A percentile compares a stretch with the other conserved stretches of the same genome.
phyloP scores from a whole-genome alignment of 2,888 invertebrate species.

The Dryomyza anilis region DNA sequence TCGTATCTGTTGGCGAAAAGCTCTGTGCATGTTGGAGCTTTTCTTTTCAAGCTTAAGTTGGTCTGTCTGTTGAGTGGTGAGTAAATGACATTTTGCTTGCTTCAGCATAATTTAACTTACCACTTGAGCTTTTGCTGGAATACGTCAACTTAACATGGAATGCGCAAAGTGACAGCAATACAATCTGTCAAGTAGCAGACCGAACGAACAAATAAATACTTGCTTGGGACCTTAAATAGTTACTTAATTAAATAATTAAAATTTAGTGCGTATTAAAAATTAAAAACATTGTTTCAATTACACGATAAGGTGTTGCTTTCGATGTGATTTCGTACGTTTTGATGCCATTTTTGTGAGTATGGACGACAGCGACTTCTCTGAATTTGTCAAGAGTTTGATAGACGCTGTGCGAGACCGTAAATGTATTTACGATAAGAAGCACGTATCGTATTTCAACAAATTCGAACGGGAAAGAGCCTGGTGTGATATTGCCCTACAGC shows the following conservation, averaged over 20 bases:
- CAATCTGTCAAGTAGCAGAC: neutral
- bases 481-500: neutral
- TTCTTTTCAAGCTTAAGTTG: conserved; percentile 38
- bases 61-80: too few relatives aligned
- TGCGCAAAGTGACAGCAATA: conserved; percentile 3
- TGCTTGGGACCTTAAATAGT: too few relatives aligned
- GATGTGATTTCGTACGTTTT: too few relatives aligned
- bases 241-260: too few relatives aligned
- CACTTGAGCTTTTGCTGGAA: conserved; percentile 14
- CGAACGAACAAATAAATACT: neutral
- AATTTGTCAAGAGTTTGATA: conserved; percentile 16
- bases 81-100: conserved; percentile 1
- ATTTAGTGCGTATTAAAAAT: too few relatives aligned
- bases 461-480: conserved; percentile 19
- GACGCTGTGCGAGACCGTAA: conserved; percentile 7
- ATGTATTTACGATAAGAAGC: conserved; percentile 25
- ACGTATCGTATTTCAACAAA: conserved; percentile 15
- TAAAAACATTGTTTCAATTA: too few relatives aligned
- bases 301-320: too few relatives aligned
- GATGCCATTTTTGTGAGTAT: too few relatives aligned
- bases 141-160: conserved; percentile 18
- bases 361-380: conserved; percentile 15
- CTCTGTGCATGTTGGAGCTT: too few relatives aligned
- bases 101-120: conserved; percentile 9
- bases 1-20: too few relatives aligned